phyloP scores from a whole-genome alignment of 2,113 vertebrate species.

The Protomyctophum bolini region DNA sequence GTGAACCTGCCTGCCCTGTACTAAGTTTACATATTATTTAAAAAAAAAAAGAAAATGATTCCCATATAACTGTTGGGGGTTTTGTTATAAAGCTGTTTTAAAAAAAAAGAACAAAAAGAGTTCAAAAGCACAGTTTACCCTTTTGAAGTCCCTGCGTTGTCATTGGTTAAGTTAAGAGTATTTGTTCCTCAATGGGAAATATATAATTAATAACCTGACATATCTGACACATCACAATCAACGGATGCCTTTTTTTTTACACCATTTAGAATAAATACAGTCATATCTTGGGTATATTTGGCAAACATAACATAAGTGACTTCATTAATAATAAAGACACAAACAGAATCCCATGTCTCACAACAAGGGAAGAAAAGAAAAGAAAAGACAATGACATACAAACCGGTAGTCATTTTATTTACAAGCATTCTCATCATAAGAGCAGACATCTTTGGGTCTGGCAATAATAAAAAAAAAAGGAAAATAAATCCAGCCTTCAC shows the following conservation, averaged over 20 bases:
- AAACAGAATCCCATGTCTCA: slow-evolving; percentile 36
- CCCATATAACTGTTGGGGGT: slow-evolving; percentile 17
- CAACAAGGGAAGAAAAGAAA: too few species aligned
- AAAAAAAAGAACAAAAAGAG: slow-evolving; percentile 58
- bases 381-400: slow-evolving; percentile 39
- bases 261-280: slow-evolving; percentile 69
- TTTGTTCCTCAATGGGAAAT: slow-evolving; percentile 45
- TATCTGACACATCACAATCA: slow-evolving; percentile 64
- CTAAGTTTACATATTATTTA: slow-evolving; percentile 21
- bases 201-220: slow-evolving; percentile 49
- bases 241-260: slow-evolving; percentile 61
- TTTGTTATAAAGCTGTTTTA: slow-evolving; percentile 40
- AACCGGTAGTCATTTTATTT: slow-evolving; percentile 61
- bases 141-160: slow-evolving; percentile 68
- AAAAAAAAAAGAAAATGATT: slow-evolving; percentile 13
- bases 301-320: slow-evolving; percentile 65
- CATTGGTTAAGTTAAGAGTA: slow-evolving; percentile 52
- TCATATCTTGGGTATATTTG: slow-evolving; percentile 65
- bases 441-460: slow-evolving; percentile 39
- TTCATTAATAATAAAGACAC: slow-evolving; percentile 57
- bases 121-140: slow-evolving; percentile 69
- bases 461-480: too few species aligned
- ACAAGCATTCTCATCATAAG: slow-evolving; percentile 56
- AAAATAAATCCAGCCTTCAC: slow-evolving; percentile 44
- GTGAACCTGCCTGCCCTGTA: slow-evolving; percentile 47